Conservation (phyloP, 2,888 invertebrate genomes). For the Cantharis lateralis region DNA sequence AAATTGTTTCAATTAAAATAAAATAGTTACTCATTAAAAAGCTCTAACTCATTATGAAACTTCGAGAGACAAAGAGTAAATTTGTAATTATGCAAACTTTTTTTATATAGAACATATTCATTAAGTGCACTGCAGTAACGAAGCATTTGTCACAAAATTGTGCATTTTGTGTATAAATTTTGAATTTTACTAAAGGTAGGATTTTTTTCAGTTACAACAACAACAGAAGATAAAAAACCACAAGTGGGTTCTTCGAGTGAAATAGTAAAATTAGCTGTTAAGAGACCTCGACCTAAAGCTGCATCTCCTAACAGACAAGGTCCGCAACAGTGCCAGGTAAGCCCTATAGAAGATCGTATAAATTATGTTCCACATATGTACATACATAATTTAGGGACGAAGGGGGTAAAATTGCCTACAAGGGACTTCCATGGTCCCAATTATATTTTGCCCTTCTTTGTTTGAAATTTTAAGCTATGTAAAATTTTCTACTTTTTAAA, state of each 20-base stretch:
- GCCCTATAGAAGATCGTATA: slow-evolving; percentile 25
- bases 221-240: slow-evolving; percentile 58
- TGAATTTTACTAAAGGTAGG: neutral
- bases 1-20: neutral
- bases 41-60: neutral
- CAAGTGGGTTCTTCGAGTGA: slow-evolving; percentile 50
- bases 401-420: too few relatives aligned
- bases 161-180: neutral
- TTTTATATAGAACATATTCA: too few relatives aligned
- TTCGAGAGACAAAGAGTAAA: neutral
- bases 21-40: too few relatives aligned
- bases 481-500: too few relatives aligned
- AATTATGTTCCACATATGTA: too few relatives aligned
- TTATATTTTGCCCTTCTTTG: too few relatives aligned
- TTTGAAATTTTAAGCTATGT: too few relatives aligned
- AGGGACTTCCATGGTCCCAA: too few relatives aligned
- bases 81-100: too few relatives aligned
- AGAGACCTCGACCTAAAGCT: slow-evolving; percentile 80
- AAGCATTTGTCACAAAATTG: neutral
- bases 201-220: slow-evolving; percentile 51
- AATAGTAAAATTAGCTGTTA: slow-evolving; percentile 63
- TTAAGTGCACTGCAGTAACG: neutral
- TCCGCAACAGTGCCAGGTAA: slow-evolving; percentile 90
- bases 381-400: too few relatives aligned
- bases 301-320: slow-evolving; percentile 90